Percentiles rank a stretch among this genome's conserved stretches.
These are phyloP conservation scores for Alloplasta piceator DNA, from an alignment of 2,888 invertebrate species.

Conservation along the genomic window DNA sequence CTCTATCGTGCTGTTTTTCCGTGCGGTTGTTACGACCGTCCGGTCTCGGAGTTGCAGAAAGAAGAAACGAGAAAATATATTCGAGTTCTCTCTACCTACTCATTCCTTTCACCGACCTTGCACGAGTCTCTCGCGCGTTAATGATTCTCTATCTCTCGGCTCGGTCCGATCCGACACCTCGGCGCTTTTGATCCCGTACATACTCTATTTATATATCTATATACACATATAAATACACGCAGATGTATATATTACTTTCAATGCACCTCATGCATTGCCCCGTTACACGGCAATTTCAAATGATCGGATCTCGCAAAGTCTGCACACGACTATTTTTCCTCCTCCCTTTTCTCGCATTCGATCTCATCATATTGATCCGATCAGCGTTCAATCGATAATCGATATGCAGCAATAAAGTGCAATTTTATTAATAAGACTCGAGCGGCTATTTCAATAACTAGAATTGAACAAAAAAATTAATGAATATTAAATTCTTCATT, in stretches of 20 bases:
- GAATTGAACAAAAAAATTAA: slow-evolving; percentile 14
- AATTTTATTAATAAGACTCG: slow-evolving; percentile 20
- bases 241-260: slow-evolving; percentile 33
- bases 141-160: slow-evolving; percentile 67
- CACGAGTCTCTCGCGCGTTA: slow-evolving; percentile 73
- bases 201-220: slow-evolving; percentile 1
- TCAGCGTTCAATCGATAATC: background rate
- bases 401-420: slow-evolving; percentile 9
- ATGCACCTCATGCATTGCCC: slow-evolving; percentile 13
- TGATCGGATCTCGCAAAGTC: slow-evolving; percentile 37
- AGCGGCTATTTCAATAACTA: slow-evolving; percentile 19
- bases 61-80: slow-evolving; percentile 57
- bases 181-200: slow-evolving; percentile 51
- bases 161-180: slow-evolving; percentile 58
- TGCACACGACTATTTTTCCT: background rate
- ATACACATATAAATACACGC: slow-evolving; percentile 2
- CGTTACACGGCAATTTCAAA: slow-evolving; percentile 45
- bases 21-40: background rate
- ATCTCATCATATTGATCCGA: slow-evolving; percentile 37
- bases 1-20: slow-evolving; percentile 10
- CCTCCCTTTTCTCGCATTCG: slow-evolving; percentile 21
- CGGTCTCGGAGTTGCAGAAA: slow-evolving; percentile 5
- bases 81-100: slow-evolving; percentile 66
- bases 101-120: slow-evolving; percentile 79
- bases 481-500: slow-evolving; percentile 19